Evolutionary conservation across 2,797 vertebrate genomes (phyloP), one percentile per base, ranked within the genome.

Genomic region (Lepidocolaptes lacrymiger): DNA sequence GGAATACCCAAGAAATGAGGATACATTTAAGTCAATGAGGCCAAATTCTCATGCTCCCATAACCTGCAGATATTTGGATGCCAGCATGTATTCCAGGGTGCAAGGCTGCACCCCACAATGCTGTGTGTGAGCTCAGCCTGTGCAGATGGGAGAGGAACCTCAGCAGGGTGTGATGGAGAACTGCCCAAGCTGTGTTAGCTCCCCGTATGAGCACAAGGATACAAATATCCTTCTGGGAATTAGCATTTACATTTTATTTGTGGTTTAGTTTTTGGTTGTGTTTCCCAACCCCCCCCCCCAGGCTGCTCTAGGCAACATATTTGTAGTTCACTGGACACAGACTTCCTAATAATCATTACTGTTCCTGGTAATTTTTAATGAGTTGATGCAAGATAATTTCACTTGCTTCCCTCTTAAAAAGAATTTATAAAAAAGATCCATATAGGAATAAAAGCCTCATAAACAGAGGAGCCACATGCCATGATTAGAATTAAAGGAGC

Each of bases 401-500:
- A 66, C 56, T 86, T 76, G 66, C 76, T 73, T 72, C 28, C 43
- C 56, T 81, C 62, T 85, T 62, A 59, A 76, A 78, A 91, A 48
- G 63, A 62, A 75, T 64, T 89, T 66, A 46, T 46, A 30, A 36
- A 73, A 93, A 78, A 44, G 17, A 81, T 73, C 69, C 36, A 21
- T 49, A n/a, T 14, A 64, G 48, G 37, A 93, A 62, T 54, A 91
- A 93, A 28, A 91, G 55, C 78, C 63, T 91, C 59, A 59, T 84
- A 63, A 92, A 63, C 0, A 0, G 77, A 67, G 74, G 59, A 96
- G 71, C 85, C 80, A 87, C 96, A 96, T 86, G 85, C 63, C 89
- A 64, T 18, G 56, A 92, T 64, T 80, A 79, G 77, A 91, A 93
- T 82, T 91, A 93, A 93, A 90, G 80, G 56, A 95, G 82, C 94